Evolutionary conservation across 2,797 vertebrate genomes (phyloP).

Genomic region (Catamblyrhynchus diadema): DNA sequence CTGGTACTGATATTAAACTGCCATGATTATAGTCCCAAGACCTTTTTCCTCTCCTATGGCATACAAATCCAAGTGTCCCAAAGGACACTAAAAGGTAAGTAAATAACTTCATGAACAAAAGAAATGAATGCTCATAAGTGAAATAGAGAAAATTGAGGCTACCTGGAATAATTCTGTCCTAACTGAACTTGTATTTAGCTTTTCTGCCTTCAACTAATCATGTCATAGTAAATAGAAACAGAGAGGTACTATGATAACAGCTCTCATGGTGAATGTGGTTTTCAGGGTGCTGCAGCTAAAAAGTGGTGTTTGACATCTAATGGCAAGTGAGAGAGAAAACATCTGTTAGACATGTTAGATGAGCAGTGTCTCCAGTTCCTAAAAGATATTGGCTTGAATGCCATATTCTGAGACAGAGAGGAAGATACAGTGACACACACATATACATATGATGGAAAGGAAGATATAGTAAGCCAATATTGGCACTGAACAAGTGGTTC

Average conservation of each 20-base stretch:
- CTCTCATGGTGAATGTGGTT: background rate
- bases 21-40: background rate
- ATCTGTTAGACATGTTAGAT: background rate
- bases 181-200: background rate
- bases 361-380: background rate
- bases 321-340: background rate
- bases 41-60: background rate
- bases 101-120: background rate
- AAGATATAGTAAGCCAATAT: background rate
- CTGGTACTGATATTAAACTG: background rate
- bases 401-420: background rate
- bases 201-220: background rate
- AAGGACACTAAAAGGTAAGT: background rate
- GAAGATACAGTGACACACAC: background rate
- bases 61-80: background rate
- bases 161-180: background rate
- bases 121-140: background rate
- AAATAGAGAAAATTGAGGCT: background rate
- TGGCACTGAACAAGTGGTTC: background rate
- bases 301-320: slow-evolving; percentile 7
- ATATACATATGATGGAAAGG: background rate
- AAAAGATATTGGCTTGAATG: background rate
- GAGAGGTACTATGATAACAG: background rate
- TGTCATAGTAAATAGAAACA: background rate
- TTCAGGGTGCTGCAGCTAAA: background rate